Conservation (phyloP, 2,888 invertebrate genomes). For the Rugalucina vietnamica region DNA sequence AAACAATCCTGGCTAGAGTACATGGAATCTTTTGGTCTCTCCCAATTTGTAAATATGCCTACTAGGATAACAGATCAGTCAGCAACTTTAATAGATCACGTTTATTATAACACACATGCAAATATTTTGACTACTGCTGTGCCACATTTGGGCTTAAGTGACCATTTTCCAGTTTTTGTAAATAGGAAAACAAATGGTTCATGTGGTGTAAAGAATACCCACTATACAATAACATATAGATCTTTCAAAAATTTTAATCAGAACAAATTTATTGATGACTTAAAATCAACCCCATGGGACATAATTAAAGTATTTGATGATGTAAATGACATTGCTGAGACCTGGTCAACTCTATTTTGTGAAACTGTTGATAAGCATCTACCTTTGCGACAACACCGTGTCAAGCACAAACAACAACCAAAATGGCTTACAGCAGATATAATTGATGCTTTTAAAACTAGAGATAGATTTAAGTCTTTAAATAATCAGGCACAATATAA, state of each 20-base stretch:
- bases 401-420: too few species aligned
- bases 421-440: too few species aligned
- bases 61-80: not conserved
- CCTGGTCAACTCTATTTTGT: too few species aligned
- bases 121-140: not conserved
- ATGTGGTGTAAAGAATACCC: not conserved
- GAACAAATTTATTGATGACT: too few species aligned
- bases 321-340: too few species aligned
- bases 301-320: too few species aligned
- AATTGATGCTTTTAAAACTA: too few species aligned
- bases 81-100: not conserved
- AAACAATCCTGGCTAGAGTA: not conserved
- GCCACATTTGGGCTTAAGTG: not conserved
- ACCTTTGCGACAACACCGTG: too few species aligned
- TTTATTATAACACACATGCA: not conserved
- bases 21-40: not conserved
- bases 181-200: slow-evolving; percentile 5
- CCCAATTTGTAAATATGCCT: not conserved
- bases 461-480: too few species aligned
- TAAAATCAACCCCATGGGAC: too few species aligned
- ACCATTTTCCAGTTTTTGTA: not conserved
- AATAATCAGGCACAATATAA: too few species aligned
- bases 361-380: too few species aligned
- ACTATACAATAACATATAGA: not conserved
- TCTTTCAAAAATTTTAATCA: not conserved